Percentiles rank a stretch among this genome's conserved stretches.
These are phyloP conservation scores for Sebastes steindachneri DNA, from an alignment of 2,797 vertebrate species.

Conservation along the genomic window DNA sequence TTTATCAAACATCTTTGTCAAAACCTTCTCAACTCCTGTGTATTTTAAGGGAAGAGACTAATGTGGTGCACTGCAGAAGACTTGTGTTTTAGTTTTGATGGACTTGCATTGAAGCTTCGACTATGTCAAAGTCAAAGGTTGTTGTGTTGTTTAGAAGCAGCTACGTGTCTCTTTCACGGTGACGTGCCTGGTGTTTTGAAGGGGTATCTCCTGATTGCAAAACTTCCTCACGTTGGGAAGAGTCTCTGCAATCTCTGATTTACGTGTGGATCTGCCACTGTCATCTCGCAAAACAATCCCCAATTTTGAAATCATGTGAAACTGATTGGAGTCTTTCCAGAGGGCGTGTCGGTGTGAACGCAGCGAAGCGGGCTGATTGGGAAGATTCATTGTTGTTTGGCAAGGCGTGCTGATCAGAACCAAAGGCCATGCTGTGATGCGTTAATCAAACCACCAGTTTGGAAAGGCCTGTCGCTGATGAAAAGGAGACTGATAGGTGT, in stretches of 20 bases:
- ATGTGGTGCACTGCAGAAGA: not conserved
- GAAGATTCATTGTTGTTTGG: slow-evolving; percentile 58
- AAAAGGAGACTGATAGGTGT: slow-evolving; percentile 35
- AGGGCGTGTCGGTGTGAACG: slow-evolving; percentile 37
- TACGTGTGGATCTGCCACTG: slow-evolving; percentile 16
- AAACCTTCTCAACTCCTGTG: not conserved
- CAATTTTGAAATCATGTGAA: slow-evolving; percentile 42
- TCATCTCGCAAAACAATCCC: slow-evolving; percentile 20
- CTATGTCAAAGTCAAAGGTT: not conserved
- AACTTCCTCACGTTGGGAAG: not conserved
- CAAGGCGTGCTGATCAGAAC: slow-evolving; percentile 41
- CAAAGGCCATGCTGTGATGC: slow-evolving; percentile 38
- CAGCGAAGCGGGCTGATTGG: slow-evolving; percentile 45
- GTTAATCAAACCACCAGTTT: slow-evolving; percentile 54
- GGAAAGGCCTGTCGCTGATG: slow-evolving; percentile 24
- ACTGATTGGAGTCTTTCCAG: slow-evolving; percentile 57
- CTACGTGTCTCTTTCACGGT: not conserved
- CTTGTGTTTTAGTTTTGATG: not conserved
- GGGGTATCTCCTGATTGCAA: slow-evolving; percentile 16
- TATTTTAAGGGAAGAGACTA: not conserved
- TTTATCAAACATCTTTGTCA: not conserved
- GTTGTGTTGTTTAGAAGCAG: not conserved
- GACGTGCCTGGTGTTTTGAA: not conserved
- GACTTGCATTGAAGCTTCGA: not conserved
- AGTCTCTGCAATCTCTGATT: slow-evolving; percentile 12